Evolutionary conservation across 2,797 vertebrate species (phyloP).

Genomic region (Myotis daubentonii): DNA sequence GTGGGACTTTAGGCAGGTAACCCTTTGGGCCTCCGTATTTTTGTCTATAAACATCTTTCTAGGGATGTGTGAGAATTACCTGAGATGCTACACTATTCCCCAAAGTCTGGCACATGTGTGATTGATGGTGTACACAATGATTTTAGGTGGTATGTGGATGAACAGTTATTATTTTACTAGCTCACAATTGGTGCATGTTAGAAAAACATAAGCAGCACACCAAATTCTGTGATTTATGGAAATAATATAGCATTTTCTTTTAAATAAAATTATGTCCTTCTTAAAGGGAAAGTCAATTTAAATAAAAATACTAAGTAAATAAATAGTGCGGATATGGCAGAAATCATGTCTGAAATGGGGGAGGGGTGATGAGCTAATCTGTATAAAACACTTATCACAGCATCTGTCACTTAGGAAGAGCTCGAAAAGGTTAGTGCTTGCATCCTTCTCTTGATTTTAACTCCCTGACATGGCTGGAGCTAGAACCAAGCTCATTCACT

Average conservation of each 20-base stretch:
- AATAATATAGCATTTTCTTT: slow-evolving; percentile 51
- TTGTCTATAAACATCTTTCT: background rate
- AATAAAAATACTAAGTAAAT: slow-evolving; percentile 44
- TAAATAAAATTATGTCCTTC: slow-evolving; percentile 44
- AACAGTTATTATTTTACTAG: slow-evolving; percentile 41
- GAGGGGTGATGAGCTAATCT: background rate
- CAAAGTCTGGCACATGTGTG: background rate
- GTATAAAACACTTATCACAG: background rate
- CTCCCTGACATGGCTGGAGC: background rate
- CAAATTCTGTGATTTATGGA: slow-evolving; percentile 57
- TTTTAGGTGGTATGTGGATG: background rate
- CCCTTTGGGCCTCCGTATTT: background rate
- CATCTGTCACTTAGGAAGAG: background rate
- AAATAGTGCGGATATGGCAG: background rate
- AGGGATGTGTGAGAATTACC: background rate
- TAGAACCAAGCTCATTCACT: background rate
- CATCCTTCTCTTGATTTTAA: background rate
- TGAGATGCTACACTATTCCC: background rate
- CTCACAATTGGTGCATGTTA: background rate
- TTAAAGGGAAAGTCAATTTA: slow-evolving; percentile 32
- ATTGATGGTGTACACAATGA: background rate
- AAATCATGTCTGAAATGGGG: background rate
- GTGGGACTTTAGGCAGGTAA: background rate
- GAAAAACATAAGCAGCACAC: background rate
- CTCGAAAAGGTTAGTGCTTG: background rate